Conservation (phyloP, 2,888 invertebrate genomes). For the Brachypalpus laphriformis region DNA sequence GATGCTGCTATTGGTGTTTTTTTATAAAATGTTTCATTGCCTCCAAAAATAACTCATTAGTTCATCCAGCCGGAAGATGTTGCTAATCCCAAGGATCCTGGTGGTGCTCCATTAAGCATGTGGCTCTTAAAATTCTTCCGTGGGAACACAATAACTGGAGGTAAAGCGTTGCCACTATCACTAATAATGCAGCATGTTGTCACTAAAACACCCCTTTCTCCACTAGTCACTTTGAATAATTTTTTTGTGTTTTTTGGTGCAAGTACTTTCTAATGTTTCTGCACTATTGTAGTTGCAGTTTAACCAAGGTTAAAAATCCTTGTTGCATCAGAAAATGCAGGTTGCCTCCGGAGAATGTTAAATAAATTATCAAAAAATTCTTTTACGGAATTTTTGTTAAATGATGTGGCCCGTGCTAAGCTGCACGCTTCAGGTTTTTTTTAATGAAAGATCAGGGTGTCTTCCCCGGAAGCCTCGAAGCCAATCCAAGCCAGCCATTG, state of each 20-base stretch:
- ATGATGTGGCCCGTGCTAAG: constrained; percentile 4
- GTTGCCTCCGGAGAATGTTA: not conserved
- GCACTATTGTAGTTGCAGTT: no score
- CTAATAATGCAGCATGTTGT: constrained; percentile 31
- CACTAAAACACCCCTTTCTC: constrained; percentile 2
- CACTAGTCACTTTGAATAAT: not conserved
- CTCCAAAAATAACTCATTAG: constrained; percentile 77
- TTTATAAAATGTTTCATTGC: constrained; percentile 78
- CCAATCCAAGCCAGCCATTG: not conserved
- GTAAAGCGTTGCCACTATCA: constrained; percentile 14
- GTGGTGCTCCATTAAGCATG: constrained; percentile 69
- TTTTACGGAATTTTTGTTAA: constrained; percentile 8
- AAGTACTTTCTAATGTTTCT: no score
- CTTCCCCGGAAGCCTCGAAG: no score
- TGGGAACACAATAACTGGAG: constrained; percentile 25
- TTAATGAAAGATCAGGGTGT: no score
- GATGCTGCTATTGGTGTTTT: constrained; percentile 74
- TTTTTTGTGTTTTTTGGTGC: not conserved
- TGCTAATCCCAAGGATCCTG: constrained; percentile 79
- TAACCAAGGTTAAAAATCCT: no score
- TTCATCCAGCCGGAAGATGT: constrained; percentile 80
- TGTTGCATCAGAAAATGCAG: not conserved
- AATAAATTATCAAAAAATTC: constrained; percentile 9
- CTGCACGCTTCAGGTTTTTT: not conserved
- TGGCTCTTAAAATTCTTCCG: no score